phyloP scores from a whole-genome alignment of 2,888 invertebrate species.

The Calliphora vomitoria region DNA sequence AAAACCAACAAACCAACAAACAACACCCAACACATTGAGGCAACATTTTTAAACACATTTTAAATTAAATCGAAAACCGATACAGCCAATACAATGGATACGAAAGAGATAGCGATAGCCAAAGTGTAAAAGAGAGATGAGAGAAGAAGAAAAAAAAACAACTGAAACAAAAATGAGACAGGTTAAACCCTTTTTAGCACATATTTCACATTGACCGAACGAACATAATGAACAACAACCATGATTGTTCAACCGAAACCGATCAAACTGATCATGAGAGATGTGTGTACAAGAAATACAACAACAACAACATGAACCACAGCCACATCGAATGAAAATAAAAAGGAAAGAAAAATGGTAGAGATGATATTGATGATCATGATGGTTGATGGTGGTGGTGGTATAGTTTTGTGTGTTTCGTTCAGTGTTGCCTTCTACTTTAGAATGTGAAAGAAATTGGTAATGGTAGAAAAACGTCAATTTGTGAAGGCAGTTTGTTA shows the following conservation, averaged over 20 bases:
- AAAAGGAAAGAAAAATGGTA: conserved; percentile 51
- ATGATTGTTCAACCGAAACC: conserved; percentile 60
- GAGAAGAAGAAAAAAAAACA: neutral
- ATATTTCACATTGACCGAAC: conserved; percentile 68
- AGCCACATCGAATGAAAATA: conserved; percentile 4
- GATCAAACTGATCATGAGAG: conserved; percentile 70
- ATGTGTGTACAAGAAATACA: conserved; percentile 41
- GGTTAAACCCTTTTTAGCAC: conserved; percentile 72
- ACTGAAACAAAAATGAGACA: conserved; percentile 55
- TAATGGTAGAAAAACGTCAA: neutral
- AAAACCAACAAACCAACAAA: conserved; percentile 8
- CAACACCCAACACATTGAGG: conserved; percentile 50
- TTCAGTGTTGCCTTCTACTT: neutral
- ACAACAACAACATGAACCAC: conserved; percentile 48
- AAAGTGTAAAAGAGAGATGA: conserved; percentile 14
- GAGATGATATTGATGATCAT: conserved; percentile 39
- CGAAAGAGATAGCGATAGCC: neutral
- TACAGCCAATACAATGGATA: neutral
- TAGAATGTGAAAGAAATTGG: too few species aligned
- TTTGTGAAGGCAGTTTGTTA: too few species aligned
- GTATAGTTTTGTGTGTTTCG: neutral
- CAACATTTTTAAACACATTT: conserved; percentile 66
- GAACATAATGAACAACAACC: conserved; percentile 68
- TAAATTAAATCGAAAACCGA: conserved; percentile 63
- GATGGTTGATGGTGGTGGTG: conserved; percentile 32